Evolutionary conservation across 1,140 invertebrate species (phyloP), one percentile per base, ranked within the genome.

Genomic region (Heliconius nattereri): DNA sequence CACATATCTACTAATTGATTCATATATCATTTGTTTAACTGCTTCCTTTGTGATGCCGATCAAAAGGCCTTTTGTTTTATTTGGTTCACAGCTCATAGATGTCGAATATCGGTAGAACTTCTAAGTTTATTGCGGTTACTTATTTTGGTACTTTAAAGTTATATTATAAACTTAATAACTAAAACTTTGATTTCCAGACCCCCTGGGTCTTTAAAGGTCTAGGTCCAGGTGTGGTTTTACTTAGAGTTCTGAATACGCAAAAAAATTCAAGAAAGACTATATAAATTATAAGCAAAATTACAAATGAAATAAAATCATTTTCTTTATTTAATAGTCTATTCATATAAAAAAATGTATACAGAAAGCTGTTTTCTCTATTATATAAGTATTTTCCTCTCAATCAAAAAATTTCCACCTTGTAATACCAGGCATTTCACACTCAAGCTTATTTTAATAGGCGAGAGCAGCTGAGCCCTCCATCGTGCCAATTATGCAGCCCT

Each of bases 1-100:
- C 86, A 86, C 71, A 73, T 74, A 75, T 72, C 73, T 74, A 72
- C 82, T 85, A 87, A 87, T 86, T 86, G 83, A 83, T 77, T 81
- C 81, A 76, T 83, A 81, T 81, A 82, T 85, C 76, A 78, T 81
- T 70, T 75, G 60, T 78, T 81, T 81, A 75, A 81, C 76, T 78
- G 29, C 72, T 80, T 75, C 78, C 80, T 84, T 82, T 83, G 81
- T 78, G 37, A 81, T 70, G 71, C 78, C 80, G 78, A 75, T 72
- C 78, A 45, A 76, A n/a, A n/a, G 57, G 2, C 20, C 29, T 49
- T 73, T 73, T 26, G 23, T 40, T 49, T 45, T 71, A 32, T 11
- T 71, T 29, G 35, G 23, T 60, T 26, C 57, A 8, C 13, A 45
- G 40, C 20, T 52, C 19, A 52, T 29, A 66, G 60, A 66, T 66